These are phyloP conservation scores for Torymus texanus DNA, from an alignment of 2,888 invertebrate species.

Conservation along the genomic window DNA sequence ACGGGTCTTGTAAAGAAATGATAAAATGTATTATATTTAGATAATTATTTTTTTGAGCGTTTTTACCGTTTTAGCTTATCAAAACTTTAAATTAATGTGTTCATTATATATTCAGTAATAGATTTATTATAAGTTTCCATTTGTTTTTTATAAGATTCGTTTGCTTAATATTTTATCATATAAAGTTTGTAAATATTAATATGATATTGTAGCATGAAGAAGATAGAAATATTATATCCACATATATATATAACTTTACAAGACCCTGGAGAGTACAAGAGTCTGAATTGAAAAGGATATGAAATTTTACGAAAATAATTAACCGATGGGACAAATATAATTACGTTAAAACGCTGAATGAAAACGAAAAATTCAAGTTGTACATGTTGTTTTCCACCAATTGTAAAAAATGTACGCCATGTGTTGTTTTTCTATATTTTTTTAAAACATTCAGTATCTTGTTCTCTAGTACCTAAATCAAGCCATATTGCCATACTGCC, in stretches of 20 bases:
- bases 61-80: background rate
- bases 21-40: background rate
- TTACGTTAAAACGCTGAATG: too few relatives aligned
- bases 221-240: background rate
- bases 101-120: too few relatives aligned
- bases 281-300: slow-evolving; percentile 18
- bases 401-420: background rate
- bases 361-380: too few relatives aligned
- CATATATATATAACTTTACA: slow-evolving; percentile 13
- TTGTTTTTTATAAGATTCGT: too few relatives aligned
- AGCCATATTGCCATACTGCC: slow-evolving; percentile 74
- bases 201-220: too few relatives aligned
- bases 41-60: slow-evolving; percentile 7
- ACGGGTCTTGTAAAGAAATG: slow-evolving; percentile 38
- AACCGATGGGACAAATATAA: too few relatives aligned
- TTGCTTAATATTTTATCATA: too few relatives aligned
- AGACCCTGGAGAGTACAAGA: slow-evolving; percentile 30
- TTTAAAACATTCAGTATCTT: slow-evolving; percentile 41
- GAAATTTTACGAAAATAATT: too few relatives aligned
- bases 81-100: too few relatives aligned
- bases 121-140: too few relatives aligned
- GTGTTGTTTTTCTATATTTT: slow-evolving; percentile 10
- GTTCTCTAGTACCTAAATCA: slow-evolving; percentile 60
- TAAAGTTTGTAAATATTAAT: too few relatives aligned
- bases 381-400: background rate